Percentiles rank a stretch among this genome's conserved stretches.
Conservation (phyloP, 1,140 invertebrate species). For the Anadara kagoshimensis region DNA sequence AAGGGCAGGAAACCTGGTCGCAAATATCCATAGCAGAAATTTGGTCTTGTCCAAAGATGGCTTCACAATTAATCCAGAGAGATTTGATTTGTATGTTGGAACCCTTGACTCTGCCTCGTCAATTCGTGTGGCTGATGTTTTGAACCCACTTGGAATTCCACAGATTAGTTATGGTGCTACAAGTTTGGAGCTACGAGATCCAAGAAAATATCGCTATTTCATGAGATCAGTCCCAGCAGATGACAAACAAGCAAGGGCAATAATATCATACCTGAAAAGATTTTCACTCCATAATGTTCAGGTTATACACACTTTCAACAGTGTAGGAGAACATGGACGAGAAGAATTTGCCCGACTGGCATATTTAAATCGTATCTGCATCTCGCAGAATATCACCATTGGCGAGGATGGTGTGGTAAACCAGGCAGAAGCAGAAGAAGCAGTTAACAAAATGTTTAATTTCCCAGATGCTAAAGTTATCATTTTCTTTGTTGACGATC, state of each 20-base stretch:
- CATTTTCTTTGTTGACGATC: constrained; percentile 83
- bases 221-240: constrained; percentile 88
- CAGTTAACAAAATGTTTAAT: constrained; percentile 57
- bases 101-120: constrained; percentile 79
- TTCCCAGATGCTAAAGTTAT: constrained; percentile 80
- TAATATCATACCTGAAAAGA: constrained; percentile 74
- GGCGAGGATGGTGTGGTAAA: constrained; percentile 51
- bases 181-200: constrained; percentile 74
- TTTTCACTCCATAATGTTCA: constrained; percentile 66
- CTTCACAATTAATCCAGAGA: constrained; percentile 46
- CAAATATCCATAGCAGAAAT: constrained; percentile 67
- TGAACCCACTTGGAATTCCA: constrained; percentile 81
- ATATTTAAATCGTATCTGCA: constrained; percentile 62
- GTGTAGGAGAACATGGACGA: constrained; percentile 52
- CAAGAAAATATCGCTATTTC: constrained; percentile 81
- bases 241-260: constrained; percentile 85
- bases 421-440: constrained; percentile 47
- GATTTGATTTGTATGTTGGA: constrained; percentile 67
- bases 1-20: constrained; percentile 65
- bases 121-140: constrained; percentile 81
- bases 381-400: constrained; percentile 59
- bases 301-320: constrained; percentile 61
- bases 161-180: constrained; percentile 86
- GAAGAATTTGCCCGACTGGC: constrained; percentile 64
- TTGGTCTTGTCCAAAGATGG: constrained; percentile 39